phyloP scores from a whole-genome alignment of 2,113 vertebrate species.

The Percopsis transmontana region DNA sequence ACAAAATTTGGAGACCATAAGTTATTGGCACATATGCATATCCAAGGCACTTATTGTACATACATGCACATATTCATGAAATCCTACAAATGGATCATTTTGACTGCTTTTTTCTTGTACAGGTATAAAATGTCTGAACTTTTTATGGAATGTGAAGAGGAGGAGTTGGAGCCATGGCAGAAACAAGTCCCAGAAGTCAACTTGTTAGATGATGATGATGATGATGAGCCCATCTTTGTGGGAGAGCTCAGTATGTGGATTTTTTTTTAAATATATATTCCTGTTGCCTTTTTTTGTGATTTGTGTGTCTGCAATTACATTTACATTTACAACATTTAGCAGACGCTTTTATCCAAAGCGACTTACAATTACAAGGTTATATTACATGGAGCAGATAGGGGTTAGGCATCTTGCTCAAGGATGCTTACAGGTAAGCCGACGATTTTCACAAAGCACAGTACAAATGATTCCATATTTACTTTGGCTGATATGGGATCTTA shows the following conservation, averaged over 20 bases:
- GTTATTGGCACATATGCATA: too few species aligned
- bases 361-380: too few species aligned
- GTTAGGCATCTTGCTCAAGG: too few species aligned
- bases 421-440: too few species aligned
- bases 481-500: too few species aligned
- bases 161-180: conserved; percentile 98
- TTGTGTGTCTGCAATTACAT: background rate
- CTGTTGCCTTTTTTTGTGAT: background rate
- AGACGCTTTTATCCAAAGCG: too few species aligned
- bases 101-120: conserved; percentile 15
- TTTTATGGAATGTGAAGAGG: conserved; percentile 99
- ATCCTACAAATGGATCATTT: background rate
- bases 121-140: conserved; percentile 91
- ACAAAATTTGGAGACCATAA: too few species aligned
- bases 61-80: conserved; percentile 3
- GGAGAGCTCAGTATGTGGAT: conserved; percentile 88
- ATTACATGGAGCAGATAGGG: too few species aligned
- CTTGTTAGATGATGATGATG: conserved; percentile 85
- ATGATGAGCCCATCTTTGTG: conserved; percentile 93
- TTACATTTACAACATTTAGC: too few species aligned
- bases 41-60: too few species aligned
- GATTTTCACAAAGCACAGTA: too few species aligned
- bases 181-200: conserved; percentile 87
- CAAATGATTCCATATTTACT: too few species aligned
- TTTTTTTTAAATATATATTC: background rate